phyloP scores from a whole-genome alignment of 2,888 invertebrate species.

The Agriopis marginaria region DNA sequence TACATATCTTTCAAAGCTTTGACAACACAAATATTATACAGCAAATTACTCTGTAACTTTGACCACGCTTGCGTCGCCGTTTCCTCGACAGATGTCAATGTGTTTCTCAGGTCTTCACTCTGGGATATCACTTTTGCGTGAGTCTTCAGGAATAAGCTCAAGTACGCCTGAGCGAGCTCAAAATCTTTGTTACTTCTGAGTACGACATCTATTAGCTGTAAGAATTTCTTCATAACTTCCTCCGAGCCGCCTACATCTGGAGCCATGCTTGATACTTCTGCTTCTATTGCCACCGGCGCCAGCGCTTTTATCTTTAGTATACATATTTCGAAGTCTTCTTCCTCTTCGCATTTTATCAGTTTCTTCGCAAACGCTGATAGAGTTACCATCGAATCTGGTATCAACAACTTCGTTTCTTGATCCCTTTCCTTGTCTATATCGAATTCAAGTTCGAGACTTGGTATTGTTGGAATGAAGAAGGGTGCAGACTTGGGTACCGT shows the following conservation, averaged over 20 bases:
- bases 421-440: slow-evolving; percentile 86
- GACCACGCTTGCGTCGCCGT: slow-evolving; percentile 88
- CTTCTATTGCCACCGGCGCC: slow-evolving; percentile 94
- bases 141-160: slow-evolving; percentile 94
- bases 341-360: slow-evolving; percentile 81
- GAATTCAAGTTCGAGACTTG: slow-evolving; percentile 93
- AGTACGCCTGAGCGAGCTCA: slow-evolving; percentile 96
- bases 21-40: slow-evolving; percentile 92
- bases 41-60: slow-evolving; percentile 88
- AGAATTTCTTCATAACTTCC: slow-evolving; percentile 91
- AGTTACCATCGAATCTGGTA: slow-evolving; percentile 87
- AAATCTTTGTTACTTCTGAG: slow-evolving; percentile 92
- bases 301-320: slow-evolving; percentile 88
- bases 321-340: slow-evolving; percentile 83
- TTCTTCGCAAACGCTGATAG: slow-evolving; percentile 90
- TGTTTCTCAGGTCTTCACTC: slow-evolving; percentile 82
- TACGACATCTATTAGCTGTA: slow-evolving; percentile 90
- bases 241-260: slow-evolving; percentile 91
- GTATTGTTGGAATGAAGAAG: slow-evolving; percentile 97
- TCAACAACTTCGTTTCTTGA: slow-evolving; percentile 82
- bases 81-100: slow-evolving; percentile 86
- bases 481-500: slow-evolving; percentile 96
- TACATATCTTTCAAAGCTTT: slow-evolving; percentile 90
- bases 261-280: slow-evolving; percentile 93
- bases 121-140: slow-evolving; percentile 88